These are phyloP conservation scores for Cancer borealis DNA, from an alignment of 2,888 invertebrate genomes.

Conservation along the genomic window DNA sequence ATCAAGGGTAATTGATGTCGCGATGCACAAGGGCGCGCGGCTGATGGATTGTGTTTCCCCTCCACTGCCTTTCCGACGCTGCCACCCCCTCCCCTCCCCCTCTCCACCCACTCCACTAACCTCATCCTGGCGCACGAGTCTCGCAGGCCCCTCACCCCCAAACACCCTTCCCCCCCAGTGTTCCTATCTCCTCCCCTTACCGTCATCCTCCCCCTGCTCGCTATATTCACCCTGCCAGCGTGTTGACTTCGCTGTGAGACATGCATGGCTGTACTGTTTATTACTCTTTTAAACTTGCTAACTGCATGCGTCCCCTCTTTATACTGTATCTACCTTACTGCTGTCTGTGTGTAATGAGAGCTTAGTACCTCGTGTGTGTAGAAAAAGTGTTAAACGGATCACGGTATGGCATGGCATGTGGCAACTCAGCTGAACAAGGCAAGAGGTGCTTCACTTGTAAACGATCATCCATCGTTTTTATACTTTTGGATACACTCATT, in stretches of 20 bases:
- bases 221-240: no score
- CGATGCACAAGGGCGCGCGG: neutral
- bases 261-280: neutral
- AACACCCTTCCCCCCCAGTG: neutral
- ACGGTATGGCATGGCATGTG: no score
- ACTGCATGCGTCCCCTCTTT: neutral
- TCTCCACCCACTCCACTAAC: neutral
- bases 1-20: constrained; percentile 10
- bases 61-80: neutral
- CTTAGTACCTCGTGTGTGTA: no score
- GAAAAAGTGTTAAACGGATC: no score
- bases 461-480: no score
- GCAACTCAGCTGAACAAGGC: no score
- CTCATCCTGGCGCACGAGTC: neutral
- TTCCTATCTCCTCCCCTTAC: neutral
- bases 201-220: neutral
- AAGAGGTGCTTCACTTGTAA: no score
- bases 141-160: neutral
- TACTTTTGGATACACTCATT: no score
- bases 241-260: no score
- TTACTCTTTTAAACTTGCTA: no score
- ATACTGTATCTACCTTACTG: no score
- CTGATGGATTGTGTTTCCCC: constrained; percentile 8
- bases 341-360: no score
- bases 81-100: neutral